A percentile compares a stretch with the other conserved stretches of the same genome.
phyloP scores from a whole-genome alignment of 2,797 vertebrate genomes.

The Clamator glandarius region DNA sequence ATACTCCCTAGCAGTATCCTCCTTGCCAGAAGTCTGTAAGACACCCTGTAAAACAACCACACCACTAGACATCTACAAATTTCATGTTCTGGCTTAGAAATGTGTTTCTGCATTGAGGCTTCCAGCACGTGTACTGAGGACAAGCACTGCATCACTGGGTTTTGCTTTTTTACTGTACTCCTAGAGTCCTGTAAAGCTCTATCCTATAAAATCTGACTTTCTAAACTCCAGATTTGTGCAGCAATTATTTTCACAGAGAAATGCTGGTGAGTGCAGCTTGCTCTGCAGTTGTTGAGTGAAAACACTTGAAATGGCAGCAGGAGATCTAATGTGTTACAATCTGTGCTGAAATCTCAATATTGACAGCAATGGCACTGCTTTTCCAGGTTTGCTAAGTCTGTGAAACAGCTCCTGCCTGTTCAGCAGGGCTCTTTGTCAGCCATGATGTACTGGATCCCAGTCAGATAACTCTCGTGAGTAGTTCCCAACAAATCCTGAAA shows the following conservation, averaged over 20 bases:
- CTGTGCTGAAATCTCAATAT: neutral
- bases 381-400: neutral
- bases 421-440: neutral
- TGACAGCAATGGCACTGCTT: neutral
- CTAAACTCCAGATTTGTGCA: neutral
- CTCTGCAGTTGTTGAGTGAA: neutral
- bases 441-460: neutral
- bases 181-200: neutral
- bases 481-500: neutral
- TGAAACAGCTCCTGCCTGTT: neutral
- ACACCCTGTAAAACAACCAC: constrained; percentile 39
- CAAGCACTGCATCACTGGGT: neutral
- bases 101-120: neutral
- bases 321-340: neutral
- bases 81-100: constrained; percentile 18
- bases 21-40: constrained; percentile 8
- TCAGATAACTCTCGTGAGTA: neutral
- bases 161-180: neutral
- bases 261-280: neutral
- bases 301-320: neutral
- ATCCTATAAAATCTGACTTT: neutral
- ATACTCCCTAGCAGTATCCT: neutral
- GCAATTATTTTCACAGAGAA: neutral
- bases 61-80: neutral
- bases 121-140: neutral